Conservation (phyloP, 2,113 vertebrate species). For the Plecturocebus donacophilus region DNA sequence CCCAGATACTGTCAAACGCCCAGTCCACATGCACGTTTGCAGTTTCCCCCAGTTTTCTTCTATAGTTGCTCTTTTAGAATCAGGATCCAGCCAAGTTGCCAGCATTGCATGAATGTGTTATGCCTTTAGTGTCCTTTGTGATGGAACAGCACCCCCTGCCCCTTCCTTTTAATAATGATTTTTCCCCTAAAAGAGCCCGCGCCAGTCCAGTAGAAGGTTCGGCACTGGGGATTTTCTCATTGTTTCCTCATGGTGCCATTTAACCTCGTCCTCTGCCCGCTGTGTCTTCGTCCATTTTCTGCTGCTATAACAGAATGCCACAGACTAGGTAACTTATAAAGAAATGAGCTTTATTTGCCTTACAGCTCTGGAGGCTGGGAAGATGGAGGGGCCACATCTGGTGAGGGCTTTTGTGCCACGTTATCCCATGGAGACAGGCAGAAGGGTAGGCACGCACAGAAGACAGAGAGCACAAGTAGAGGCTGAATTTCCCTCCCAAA, state of each 20-base stretch:
- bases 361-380: background rate
- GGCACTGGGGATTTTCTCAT: background rate
- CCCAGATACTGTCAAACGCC: background rate
- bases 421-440: background rate
- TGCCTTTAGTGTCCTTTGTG: background rate
- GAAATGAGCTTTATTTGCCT: background rate
- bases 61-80: background rate
- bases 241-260: background rate
- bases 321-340: background rate
- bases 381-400: background rate
- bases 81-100: background rate
- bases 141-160: background rate
- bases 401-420: background rate
- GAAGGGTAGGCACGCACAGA: background rate
- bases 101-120: background rate
- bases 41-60: background rate
- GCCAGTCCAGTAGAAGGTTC: background rate
- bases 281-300: background rate
- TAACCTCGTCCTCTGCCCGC: background rate
- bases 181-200: background rate
- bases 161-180: background rate
- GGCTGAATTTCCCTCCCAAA: background rate
- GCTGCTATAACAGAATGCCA: background rate
- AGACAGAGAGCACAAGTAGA: background rate
- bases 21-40: no score